Evolutionary conservation across 2,797 vertebrate species (phyloP), one percentile per base, ranked within the genome.

Genomic region (Notolepis coatsorum): DNA sequence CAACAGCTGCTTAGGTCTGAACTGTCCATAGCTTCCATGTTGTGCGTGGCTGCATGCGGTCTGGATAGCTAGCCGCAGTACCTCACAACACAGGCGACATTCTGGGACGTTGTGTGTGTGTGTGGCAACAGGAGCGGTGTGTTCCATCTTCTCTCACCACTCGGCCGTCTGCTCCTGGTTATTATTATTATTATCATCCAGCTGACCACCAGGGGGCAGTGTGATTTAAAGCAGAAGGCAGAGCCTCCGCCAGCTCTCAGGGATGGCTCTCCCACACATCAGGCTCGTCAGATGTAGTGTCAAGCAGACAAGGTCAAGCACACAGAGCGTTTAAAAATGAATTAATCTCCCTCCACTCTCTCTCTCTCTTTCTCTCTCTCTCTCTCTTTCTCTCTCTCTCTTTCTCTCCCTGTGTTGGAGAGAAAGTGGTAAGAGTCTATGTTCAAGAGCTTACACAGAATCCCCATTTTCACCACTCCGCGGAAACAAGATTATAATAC

Each of bases 231-330:
- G 74, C 70, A 80, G 72, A 68, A 25, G 37, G 30, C 30, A 7
- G 31, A 43, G 56, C 70, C 62, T 58, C 65, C 38, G 51, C 61
- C 2, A 1, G 62, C 62, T 72, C 60, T 61, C 37, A 58, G 71
- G 65, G 69, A 52, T 12, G 24, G 58, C 61, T 64, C 7, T 73
- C 65, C 61, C 28, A 61, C 81, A 78, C 82, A 75, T 82, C 81
- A 71, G 66, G 81, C 61, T 74, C 66, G 43, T 70, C n/a, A n/a
- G n/a, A n/a, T 79, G 73, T 81, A 65, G 68, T 86, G 89, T 88
- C 84, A 85, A 75, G 81, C 72, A 84, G 81, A 88, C 90, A 92
- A 92, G 90, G 89, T 90, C 89, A 90, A 84, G 75, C 82, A 81
- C 83, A 79, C 75, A 66, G 75, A 79, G 71, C 61, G 33, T 84